phyloP scores from a whole-genome alignment of 2,888 invertebrate species.

The Lordiphosa andalusiaca region DNA sequence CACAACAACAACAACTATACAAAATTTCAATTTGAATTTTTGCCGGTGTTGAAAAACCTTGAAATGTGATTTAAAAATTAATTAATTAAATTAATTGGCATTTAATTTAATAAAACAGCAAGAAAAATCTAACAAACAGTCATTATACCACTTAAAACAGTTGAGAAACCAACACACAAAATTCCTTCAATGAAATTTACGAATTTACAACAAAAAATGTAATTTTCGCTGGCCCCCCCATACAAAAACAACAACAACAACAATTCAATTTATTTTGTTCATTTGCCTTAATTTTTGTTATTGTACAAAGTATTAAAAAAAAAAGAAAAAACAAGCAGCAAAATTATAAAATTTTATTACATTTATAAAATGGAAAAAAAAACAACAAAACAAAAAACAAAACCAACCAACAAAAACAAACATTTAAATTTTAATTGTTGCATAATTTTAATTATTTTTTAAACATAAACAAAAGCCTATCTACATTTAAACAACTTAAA shows the following conservation, averaged over 20 bases:
- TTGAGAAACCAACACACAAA: slow-evolving; percentile 29
- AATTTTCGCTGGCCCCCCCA: slow-evolving; percentile 38
- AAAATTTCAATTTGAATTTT: slow-evolving; percentile 53
- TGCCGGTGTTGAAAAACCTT: slow-evolving; percentile 75
- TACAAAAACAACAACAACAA: slow-evolving; percentile 9
- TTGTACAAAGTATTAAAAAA: slow-evolving; percentile 77
- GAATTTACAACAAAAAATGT: slow-evolving; percentile 59
- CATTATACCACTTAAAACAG: slow-evolving; percentile 63
- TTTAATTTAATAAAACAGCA: slow-evolving; percentile 63
- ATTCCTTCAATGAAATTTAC: slow-evolving; percentile 74
- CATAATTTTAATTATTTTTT: slow-evolving; percentile 76
- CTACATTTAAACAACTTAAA: slow-evolving; percentile 48
- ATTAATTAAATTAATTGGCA: slow-evolving; percentile 76
- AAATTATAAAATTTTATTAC: slow-evolving; percentile 63
- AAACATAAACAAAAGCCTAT: slow-evolving; percentile 43
- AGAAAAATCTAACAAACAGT: slow-evolving; percentile 48
- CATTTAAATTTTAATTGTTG: slow-evolving; percentile 75
- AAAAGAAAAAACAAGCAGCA: slow-evolving; percentile 45
- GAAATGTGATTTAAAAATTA: slow-evolving; percentile 79
- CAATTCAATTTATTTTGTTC: slow-evolving; percentile 16
- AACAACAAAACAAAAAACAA: slow-evolving; percentile 16
- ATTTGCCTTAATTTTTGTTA: slow-evolving; percentile 38
- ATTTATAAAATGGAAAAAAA: slow-evolving; percentile 69
- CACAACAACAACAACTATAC: slow-evolving; percentile 49
- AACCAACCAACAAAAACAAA: slow-evolving; percentile 39